These are phyloP conservation scores for Neodiprion pinetum DNA, from an alignment of 1,140 invertebrate species.

Conservation along the genomic window DNA sequence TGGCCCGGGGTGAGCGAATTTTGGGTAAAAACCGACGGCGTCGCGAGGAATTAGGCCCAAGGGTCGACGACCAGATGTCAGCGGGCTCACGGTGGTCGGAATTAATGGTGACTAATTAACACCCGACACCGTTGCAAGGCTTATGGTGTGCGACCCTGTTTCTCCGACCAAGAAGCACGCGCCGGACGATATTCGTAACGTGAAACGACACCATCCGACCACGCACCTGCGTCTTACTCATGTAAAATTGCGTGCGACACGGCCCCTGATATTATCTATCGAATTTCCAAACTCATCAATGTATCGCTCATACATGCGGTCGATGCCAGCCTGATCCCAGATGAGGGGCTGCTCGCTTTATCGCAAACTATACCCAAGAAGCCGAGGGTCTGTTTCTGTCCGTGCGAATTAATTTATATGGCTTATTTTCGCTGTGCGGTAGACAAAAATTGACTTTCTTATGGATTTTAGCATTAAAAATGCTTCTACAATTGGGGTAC, in stretches of 20 bases:
- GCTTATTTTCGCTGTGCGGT: too few relatives aligned
- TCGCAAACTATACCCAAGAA: too few relatives aligned
- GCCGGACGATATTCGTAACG: not conserved
- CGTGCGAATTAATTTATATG: too few relatives aligned
- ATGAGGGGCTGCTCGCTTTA: too few relatives aligned
- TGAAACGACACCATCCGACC: not conserved
- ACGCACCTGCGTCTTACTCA: not conserved
- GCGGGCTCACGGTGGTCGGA: not conserved
- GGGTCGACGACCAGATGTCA: not conserved
- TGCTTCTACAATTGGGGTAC: too few relatives aligned
- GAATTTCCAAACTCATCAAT: too few relatives aligned
- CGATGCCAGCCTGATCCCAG: too few relatives aligned
- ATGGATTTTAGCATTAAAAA: too few relatives aligned
- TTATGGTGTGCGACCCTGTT: not conserved
- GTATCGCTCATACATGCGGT: too few relatives aligned
- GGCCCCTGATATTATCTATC: too few relatives aligned
- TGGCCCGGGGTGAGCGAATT: not conserved
- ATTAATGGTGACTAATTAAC: conserved; percentile 8
- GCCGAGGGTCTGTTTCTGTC: too few relatives aligned
- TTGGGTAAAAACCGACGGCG: not conserved
- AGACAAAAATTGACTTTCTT: too few relatives aligned
- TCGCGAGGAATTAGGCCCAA: not conserved
- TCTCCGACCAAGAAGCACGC: not conserved
- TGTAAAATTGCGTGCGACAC: not conserved
- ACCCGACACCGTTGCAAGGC: not conserved